These are phyloP conservation scores for Cosmopolites sordidus DNA, from an alignment of 2,888 invertebrate genomes.

Conservation along the genomic window DNA sequence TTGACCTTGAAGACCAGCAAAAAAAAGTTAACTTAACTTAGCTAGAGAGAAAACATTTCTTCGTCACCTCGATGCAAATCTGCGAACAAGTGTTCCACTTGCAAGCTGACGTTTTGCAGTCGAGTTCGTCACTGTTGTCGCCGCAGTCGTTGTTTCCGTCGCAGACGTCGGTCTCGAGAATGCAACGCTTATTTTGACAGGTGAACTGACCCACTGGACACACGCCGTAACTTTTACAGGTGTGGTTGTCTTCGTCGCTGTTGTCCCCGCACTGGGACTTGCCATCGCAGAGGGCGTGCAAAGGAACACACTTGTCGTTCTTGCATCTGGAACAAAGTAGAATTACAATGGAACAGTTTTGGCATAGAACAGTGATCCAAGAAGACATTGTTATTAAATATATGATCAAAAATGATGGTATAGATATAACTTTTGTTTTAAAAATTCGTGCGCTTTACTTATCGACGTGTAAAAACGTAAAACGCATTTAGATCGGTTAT, in stretches of 20 bases:
- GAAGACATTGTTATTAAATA: too few species aligned
- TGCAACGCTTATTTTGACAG: constrained; percentile 55
- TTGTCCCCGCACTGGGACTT: constrained; percentile 70
- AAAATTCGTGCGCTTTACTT: too few species aligned
- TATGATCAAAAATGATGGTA: too few species aligned
- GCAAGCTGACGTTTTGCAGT: constrained; percentile 49
- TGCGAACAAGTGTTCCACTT: constrained; percentile 75
- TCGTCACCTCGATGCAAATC: constrained; percentile 58
- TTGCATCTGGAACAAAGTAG: constrained; percentile 36
- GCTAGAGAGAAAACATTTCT: neutral
- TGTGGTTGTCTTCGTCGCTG: constrained; percentile 59
- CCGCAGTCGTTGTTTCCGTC: constrained; percentile 56
- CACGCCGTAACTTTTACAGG: constrained; percentile 36
- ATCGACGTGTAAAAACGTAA: too few species aligned
- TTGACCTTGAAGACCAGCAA: too few species aligned
- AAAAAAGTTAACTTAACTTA: constrained; percentile 3
- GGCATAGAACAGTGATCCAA: too few species aligned
- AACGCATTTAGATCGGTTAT: too few species aligned
- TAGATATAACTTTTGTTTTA: too few species aligned
- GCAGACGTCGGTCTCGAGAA: constrained; percentile 54
- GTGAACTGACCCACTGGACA: constrained; percentile 46
- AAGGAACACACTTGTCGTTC: constrained; percentile 45
- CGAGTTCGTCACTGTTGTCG: constrained; percentile 49
- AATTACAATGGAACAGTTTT: too few species aligned
- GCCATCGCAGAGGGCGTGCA: constrained; percentile 62